phyloP scores from a whole-genome alignment of 2,888 invertebrate species.

The Silvanus unidentatus region DNA sequence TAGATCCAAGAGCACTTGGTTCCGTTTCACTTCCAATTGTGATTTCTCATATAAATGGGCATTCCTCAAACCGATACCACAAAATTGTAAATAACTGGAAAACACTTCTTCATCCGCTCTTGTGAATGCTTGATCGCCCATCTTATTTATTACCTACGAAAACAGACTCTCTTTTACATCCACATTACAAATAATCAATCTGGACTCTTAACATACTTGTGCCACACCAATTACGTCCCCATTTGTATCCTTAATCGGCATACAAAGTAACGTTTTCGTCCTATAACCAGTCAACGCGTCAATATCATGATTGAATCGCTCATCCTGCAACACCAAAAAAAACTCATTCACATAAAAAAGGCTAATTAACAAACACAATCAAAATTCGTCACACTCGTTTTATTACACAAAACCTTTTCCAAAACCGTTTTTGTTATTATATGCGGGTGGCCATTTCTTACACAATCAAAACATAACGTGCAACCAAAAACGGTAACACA shows the following conservation, averaged over 20 bases:
- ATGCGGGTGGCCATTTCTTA: too few relatives aligned
- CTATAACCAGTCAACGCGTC: slow-evolving; percentile 90
- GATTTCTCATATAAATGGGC: slow-evolving; percentile 95
- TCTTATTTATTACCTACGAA: slow-evolving; percentile 85
- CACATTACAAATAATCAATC: slow-evolving; percentile 2
- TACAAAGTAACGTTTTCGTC: slow-evolving; percentile 86
- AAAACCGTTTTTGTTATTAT: too few relatives aligned
- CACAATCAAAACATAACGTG: too few relatives aligned
- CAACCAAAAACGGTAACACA: too few relatives aligned
- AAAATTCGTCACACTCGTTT: too few relatives aligned
- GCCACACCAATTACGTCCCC: slow-evolving; percentile 96
- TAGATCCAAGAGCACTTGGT: slow-evolving; percentile 87
- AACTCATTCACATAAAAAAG: too few relatives aligned
- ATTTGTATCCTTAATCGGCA: slow-evolving; percentile 92
- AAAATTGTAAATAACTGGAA: slow-evolving; percentile 89
- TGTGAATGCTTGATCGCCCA: slow-evolving; percentile 78
- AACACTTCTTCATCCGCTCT: slow-evolving; percentile 85
- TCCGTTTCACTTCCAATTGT: slow-evolving; percentile 89
- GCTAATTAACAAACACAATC: too few relatives aligned
- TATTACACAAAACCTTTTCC: too few relatives aligned
- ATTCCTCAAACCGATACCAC: slow-evolving; percentile 90
- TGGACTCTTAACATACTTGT: slow-evolving; percentile 59
- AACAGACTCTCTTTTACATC: too few relatives aligned
- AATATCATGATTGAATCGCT: slow-evolving; percentile 88
- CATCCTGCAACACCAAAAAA: slow-evolving; percentile 53